phyloP scores from a whole-genome alignment of 1,140 invertebrate genomes.

The Lucilia sericata region DNA sequence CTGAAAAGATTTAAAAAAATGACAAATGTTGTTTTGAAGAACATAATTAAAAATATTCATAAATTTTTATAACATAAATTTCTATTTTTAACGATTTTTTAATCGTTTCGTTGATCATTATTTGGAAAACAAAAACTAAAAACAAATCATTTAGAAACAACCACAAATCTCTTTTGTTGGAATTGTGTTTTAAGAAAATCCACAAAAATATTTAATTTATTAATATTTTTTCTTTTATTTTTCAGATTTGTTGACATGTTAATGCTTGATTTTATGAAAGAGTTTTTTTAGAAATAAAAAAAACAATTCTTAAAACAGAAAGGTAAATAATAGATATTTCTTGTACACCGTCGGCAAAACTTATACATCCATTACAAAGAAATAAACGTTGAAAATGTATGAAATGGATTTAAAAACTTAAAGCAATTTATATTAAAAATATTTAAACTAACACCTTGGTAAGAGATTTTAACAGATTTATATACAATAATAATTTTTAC shows the following conservation, averaged over 20 bases:
- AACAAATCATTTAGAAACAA: too few relatives aligned
- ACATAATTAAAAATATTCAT: neutral
- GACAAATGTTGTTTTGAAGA: neutral
- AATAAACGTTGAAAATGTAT: too few relatives aligned
- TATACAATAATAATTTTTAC: too few relatives aligned
- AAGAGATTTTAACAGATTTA: too few relatives aligned
- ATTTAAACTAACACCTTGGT: too few relatives aligned
- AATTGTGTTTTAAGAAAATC: neutral
- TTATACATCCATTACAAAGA: too few relatives aligned
- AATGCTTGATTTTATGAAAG: neutral
- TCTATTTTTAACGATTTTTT: slow-evolving; percentile 8
- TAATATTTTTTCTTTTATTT: neutral
- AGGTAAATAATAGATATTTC: too few relatives aligned
- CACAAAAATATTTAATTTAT: neutral
- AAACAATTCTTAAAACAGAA: neutral
- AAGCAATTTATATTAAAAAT: too few relatives aligned
- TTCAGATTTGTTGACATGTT: neutral
- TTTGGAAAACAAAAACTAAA: neutral
- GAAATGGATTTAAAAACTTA: too few relatives aligned
- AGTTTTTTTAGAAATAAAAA: neutral
- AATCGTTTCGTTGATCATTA: neutral
- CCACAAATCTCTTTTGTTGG: too few relatives aligned
- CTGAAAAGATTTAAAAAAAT: neutral
- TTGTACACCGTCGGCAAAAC: too few relatives aligned
- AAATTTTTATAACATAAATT: neutral